Evolutionary conservation across 1,140 invertebrate genomes (phyloP).

Genomic region (Drosophila albomicans): DNA sequence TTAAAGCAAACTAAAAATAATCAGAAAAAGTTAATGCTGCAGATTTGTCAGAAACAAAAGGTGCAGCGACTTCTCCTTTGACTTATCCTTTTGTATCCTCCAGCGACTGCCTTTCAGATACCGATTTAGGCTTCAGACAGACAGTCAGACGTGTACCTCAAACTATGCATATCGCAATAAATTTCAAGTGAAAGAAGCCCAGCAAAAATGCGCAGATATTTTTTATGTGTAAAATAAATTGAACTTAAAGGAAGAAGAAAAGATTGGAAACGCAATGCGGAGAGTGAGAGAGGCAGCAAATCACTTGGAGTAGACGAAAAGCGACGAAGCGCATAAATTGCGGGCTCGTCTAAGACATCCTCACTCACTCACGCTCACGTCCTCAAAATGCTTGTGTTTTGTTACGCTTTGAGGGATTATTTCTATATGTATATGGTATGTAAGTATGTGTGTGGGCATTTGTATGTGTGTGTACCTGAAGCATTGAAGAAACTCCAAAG

Average conservation of each 20-base stretch:
- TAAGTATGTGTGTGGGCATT: not conserved
- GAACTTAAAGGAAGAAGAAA: slow-evolving; percentile 51
- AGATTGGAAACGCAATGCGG: slow-evolving; percentile 18
- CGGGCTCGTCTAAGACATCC: slow-evolving; percentile 52
- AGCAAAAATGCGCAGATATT: slow-evolving; percentile 70
- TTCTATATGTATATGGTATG: slow-evolving; percentile 1
- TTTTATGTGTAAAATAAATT: slow-evolving; percentile 79
- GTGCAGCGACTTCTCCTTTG: not conserved
- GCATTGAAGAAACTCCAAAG: not conserved
- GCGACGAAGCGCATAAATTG: slow-evolving; percentile 82
- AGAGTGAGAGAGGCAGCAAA: slow-evolving; percentile 45
- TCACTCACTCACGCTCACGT: slow-evolving; percentile 33
- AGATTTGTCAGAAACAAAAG: not conserved
- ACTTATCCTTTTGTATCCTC: slow-evolving; percentile 5
- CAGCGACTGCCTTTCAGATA: not conserved
- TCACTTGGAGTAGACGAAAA: slow-evolving; percentile 76
- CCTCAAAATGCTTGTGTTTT: slow-evolving; percentile 58
- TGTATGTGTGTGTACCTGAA: slow-evolving; percentile 54
- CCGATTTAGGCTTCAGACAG: slow-evolving; percentile 11
- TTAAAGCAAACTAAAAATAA: too few species aligned
- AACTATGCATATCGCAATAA: slow-evolving; percentile 54
- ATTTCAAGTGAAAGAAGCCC: slow-evolving; percentile 38
- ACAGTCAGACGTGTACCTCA: slow-evolving; percentile 6
- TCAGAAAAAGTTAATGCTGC: not conserved
- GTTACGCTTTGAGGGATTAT: slow-evolving; percentile 78